Base-by-base conservation (phyloP, 1,140 invertebrate species). In the Zaprionus taronus region DNA sequence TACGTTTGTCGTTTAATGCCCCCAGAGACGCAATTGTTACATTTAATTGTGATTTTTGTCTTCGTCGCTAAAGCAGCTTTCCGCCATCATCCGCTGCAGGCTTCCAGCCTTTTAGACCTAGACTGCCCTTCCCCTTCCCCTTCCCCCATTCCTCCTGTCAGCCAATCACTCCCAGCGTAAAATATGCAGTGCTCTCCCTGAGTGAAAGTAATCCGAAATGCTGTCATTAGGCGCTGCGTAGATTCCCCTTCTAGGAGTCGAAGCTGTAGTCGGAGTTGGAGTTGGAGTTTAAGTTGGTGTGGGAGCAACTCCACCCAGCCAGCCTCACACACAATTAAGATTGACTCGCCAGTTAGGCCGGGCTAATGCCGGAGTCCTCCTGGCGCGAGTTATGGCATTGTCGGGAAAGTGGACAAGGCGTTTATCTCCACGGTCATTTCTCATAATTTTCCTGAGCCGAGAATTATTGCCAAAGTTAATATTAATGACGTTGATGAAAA, bases 401-500 rank as follows among this genome's bases (percentile, higher is more conserved):
- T 71, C 83, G 79, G 79, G 81, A 85, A 85, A 85, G 79, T 81
- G 82, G 82, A 81, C 79, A 62, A 14, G 44, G 49, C 67, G 58
- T 77, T 87, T 91, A 91, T 91, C 87, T 91, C 58, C 57, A 76
- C 49, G 81, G 83, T 87, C 89, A 91, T 91, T 87, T 87, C 86
- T 91, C 87, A 91, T 91, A 91, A 91, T 91, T 89, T 91, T 91
- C 64, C 77, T 74, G 60, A 89, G 84, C 80, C 69, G 81, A 89
- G 85, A 89, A 89, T 89, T 89, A 89, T 89, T 89, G 77, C 85
- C 83, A 91, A 91, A 91, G 87, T 91, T 91, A 91, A 91, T 91
- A 91, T 91, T 91, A 91, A 91, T 87, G 87, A 91, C 87, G 89
- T 91, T 91, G 87, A 91, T 91, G 87, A 91, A 91, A 91, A 91